Percentiles rank a stretch among this genome's conserved stretches.
phyloP scores from a whole-genome alignment of 2,888 invertebrate genomes.

The Operophtera brumata region DNA sequence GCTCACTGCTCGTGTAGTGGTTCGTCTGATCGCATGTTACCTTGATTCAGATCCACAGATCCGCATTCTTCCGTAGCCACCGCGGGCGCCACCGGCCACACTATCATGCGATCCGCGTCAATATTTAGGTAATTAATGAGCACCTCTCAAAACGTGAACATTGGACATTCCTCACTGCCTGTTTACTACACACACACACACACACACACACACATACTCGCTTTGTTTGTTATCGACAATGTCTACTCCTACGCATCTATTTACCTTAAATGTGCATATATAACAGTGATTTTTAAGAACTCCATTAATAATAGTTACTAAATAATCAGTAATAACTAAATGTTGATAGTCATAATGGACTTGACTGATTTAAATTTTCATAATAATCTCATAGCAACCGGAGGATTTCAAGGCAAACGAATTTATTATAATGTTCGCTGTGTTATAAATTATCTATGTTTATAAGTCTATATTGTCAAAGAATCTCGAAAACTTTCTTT shows the following conservation, averaged over 20 bases:
- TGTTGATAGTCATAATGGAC: slow-evolving; percentile 35
- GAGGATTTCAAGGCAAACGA: slow-evolving; percentile 63
- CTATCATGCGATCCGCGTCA: slow-evolving; percentile 58
- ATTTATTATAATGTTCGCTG: slow-evolving; percentile 60
- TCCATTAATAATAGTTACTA: slow-evolving; percentile 21
- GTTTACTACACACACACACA: slow-evolving; percentile 42
- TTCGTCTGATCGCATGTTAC: slow-evolving; percentile 62
- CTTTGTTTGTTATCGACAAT: slow-evolving; percentile 30
- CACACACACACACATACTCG: slow-evolving; percentile 20
- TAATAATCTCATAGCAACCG: slow-evolving; percentile 65
- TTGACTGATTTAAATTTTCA: slow-evolving; percentile 53
- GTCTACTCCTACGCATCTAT: slow-evolving; percentile 19
- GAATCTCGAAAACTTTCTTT: neutral
- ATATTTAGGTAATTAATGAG: slow-evolving; percentile 77
- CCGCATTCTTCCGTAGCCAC: slow-evolving; percentile 75
- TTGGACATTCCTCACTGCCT: slow-evolving; percentile 50
- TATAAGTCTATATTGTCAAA: slow-evolving; percentile 29
- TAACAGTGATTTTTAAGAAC: slow-evolving; percentile 15
- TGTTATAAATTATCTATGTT: slow-evolving; percentile 60
- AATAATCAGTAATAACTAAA: slow-evolving; percentile 13
- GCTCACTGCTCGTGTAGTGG: slow-evolving; percentile 28
- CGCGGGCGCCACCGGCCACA: slow-evolving; percentile 63
- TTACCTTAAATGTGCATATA: slow-evolving; percentile 14
- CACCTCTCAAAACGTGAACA: slow-evolving; percentile 45
- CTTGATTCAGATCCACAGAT: slow-evolving; percentile 74